A percentile compares a stretch with the other conserved stretches of the same genome.
Conservation (phyloP, 2,888 invertebrate genomes). For the Automeris io region DNA sequence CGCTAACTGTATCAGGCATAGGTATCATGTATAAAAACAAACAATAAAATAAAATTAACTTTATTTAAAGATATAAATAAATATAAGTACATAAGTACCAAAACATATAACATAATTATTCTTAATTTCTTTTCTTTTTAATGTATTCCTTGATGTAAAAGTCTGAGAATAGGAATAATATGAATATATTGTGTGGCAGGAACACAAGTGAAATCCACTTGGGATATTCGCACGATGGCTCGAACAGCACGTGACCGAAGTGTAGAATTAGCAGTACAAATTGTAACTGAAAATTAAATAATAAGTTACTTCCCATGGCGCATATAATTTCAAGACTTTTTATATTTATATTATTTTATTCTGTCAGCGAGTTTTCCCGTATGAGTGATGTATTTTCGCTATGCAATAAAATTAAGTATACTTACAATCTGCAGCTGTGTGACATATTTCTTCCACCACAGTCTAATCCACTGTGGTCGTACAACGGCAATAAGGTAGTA, state of each 20-base stretch:
- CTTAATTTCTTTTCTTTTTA: slow-evolving; percentile 52
- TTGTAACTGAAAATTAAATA: slow-evolving; percentile 68
- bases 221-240: slow-evolving; percentile 79
- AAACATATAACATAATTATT: slow-evolving; percentile 21
- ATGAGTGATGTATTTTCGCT: too few species aligned
- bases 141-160: slow-evolving; percentile 84
- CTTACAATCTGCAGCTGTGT: slow-evolving; percentile 90
- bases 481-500: slow-evolving; percentile 86
- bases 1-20: too few species aligned
- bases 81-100: not conserved
- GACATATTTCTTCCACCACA: slow-evolving; percentile 91
- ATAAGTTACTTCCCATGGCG: too few species aligned
- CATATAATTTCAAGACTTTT: too few species aligned
- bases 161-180: slow-evolving; percentile 80
- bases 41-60: not conserved
- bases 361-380: too few species aligned
- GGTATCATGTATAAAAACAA: too few species aligned
- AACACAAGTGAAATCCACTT: slow-evolving; percentile 75
- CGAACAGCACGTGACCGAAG: slow-evolving; percentile 72
- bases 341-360: too few species aligned
- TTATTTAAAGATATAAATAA: slow-evolving; percentile 7
- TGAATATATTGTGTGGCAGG: slow-evolving; percentile 81
- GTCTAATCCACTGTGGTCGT: slow-evolving; percentile 83
- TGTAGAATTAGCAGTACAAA: slow-evolving; percentile 80
- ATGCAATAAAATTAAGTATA: slow-evolving; percentile 14